Conservation (phyloP, 2,113 vertebrate genomes). For the Chrysochloris asiatica region DNA sequence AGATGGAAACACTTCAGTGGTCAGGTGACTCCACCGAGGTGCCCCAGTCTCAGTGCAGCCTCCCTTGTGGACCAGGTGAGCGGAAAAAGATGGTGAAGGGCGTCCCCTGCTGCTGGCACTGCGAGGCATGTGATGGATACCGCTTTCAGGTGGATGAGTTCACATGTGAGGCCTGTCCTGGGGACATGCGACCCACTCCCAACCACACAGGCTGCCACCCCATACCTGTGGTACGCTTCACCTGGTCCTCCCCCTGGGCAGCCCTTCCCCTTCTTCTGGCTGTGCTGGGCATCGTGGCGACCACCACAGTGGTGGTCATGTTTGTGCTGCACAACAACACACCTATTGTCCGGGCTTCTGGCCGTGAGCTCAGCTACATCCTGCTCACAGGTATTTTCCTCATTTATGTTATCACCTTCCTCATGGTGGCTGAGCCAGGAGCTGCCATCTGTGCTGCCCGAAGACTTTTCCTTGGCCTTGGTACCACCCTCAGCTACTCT, state of each 20-base stretch:
- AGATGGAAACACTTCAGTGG: slow-evolving; percentile 93
- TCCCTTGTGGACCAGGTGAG: slow-evolving; percentile 92
- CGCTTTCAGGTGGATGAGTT: slow-evolving; percentile 94
- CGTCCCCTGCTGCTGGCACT: slow-evolving; percentile 98
- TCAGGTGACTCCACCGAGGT: slow-evolving; percentile 82
- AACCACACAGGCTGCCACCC: slow-evolving; percentile 94
- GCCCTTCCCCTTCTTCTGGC: slow-evolving; percentile 93
- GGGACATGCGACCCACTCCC: slow-evolving; percentile 91
- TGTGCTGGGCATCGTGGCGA: slow-evolving; percentile 93
- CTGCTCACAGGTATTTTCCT: slow-evolving; percentile 96
- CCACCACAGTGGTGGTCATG: slow-evolving; percentile 90
- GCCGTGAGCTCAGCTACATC: slow-evolving; percentile 96
- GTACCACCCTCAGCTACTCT: slow-evolving; percentile 97
- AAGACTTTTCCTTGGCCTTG: slow-evolving; percentile 94
- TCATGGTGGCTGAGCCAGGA: slow-evolving; percentile 94
- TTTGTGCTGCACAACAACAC: slow-evolving; percentile 95
- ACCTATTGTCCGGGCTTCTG: slow-evolving; percentile 95
- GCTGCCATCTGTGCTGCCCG: slow-evolving; percentile 90
- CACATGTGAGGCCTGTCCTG: slow-evolving; percentile 94
- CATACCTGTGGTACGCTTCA: slow-evolving; percentile 95
- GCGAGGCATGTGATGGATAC: slow-evolving; percentile 95
- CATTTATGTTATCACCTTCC: slow-evolving; percentile 94
- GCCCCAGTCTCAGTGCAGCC: slow-evolving; percentile 90
- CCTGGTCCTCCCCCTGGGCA: slow-evolving; percentile 96
- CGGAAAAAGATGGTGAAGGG: slow-evolving; percentile 96